phyloP scores from a whole-genome alignment of 2,113 vertebrate species.

The Menura novaehollandiae region DNA sequence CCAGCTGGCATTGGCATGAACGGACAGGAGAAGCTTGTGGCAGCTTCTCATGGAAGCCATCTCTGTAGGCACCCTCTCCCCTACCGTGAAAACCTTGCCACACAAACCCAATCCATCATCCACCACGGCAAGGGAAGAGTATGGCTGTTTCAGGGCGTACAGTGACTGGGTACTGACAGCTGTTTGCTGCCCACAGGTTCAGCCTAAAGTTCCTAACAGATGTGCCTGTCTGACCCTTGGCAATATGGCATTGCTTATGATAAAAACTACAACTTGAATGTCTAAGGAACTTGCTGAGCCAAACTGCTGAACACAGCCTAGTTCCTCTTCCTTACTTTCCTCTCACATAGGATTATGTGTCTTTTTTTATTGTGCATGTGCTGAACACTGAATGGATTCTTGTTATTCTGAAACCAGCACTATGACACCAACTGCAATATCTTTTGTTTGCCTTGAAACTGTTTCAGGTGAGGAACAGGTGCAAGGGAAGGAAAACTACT shows the following conservation, averaged over 20 bases:
- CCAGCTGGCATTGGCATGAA: not conserved
- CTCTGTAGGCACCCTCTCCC: no score
- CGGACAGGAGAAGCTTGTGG: not conserved
- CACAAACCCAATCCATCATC: not conserved
- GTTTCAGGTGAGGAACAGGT: not conserved
- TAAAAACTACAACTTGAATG: not conserved
- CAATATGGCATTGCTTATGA: not conserved
- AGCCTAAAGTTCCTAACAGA: not conserved
- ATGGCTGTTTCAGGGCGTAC: not conserved
- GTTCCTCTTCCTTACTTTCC: not conserved
- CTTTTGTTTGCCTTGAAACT: not conserved
- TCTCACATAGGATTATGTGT: not conserved
- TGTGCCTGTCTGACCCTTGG: not conserved
- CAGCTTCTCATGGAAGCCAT: not conserved
- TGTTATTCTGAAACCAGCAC: not conserved
- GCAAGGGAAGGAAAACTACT: not conserved
- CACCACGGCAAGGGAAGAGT: not conserved
- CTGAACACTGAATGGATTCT: not conserved
- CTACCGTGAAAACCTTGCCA: not conserved
- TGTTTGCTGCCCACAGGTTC: not conserved
- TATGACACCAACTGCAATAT: not conserved
- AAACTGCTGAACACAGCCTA: not conserved
- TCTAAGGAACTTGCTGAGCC: not conserved
- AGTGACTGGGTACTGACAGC: not conserved
- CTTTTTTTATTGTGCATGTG: not conserved